Evolutionary conservation across 2,797 vertebrate species (phyloP), one percentile per base, ranked within the genome.

Genomic region (Benthosema pterotum): DNA sequence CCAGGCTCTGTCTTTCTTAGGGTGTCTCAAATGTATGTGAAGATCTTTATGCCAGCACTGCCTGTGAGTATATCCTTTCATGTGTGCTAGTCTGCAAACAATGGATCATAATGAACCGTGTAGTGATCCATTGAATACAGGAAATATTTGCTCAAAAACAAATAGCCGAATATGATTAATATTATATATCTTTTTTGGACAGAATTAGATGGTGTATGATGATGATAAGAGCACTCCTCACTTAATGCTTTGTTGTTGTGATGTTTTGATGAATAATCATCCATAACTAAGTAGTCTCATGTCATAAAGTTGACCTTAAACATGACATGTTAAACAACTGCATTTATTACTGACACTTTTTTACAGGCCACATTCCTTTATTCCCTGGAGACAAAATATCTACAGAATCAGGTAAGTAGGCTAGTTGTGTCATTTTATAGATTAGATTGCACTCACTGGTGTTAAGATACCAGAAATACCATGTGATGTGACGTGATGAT

Each of bases 21-120:
- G 83, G 67, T 97, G 60, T 89, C 95, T 57, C 95, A 98, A 82
- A 25, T 89, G 57, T 99, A 98, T 1, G 95, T 98, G 82, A 93
- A 92, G 83, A 93, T 96, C 81, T 97, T 96, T 67, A 93, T 97
- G 82, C 94, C 95, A 19, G 94, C 94, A 1, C 95, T 99, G 67
- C 96, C 96, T 9, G 97, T 99, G 90, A 94, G 96, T 95, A 72
- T 13, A 72, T 13, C 17, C 4, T 8, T 18, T 13, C 2, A 38
- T 11, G 9, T 11, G 32, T 38, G 32, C 38, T 48, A 70, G 1
- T 1, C 65, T 12, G 16, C 54, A 61, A 6, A 56, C 19, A 52
- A 13, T 22, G 4, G 16, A 46, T 46, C 6, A 50, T 7, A 16
- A 19, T 19, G 28, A 32, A n/a, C n/a, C n/a, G n/a, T n/a, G n/a